Base-by-base conservation (phyloP, 2,797 vertebrate species). In the Taeniopygia guttata region DNA sequence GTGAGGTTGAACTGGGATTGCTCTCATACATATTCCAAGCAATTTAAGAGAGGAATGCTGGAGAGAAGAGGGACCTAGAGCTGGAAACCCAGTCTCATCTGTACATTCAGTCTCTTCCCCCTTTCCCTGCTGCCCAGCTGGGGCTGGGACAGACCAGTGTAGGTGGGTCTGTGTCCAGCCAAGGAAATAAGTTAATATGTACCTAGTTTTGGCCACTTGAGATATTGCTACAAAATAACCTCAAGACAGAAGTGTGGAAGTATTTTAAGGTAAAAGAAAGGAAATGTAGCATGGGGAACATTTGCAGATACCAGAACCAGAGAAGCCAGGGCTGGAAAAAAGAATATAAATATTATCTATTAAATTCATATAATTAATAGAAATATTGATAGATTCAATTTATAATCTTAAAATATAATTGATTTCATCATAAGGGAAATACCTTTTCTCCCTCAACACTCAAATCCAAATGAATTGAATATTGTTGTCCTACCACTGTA, bases 151-250 rank as follows among this genome's bases (percentile, higher is more conserved):
- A 27, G 29, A 40, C 16, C 23, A 32, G 16, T 69, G 19, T 3
- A 1, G 6, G 10, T 59, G 38, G 5, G 8, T 70, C 51, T 8
- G 5, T 36, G 18, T 54, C 18, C 4, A 0, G 45, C n/a, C 11
- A 16, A 36, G 20, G 60, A 83, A 84, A 30, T 52, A 19, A 11
- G 16, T 66, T 25, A 38, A 21, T n/a, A 21, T 13, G 6, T 46
- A 86, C 63, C 29, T 66, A n/a, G 7, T 42, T 81, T 30, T 69
- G 64, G 84, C 13, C 4, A 30, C 43, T 40, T 72, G 54, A 67
- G 20, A 32, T 55, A 30, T 55, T 27, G 32, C 66, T 43, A 45
- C 2, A 4, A 18, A 72, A 87, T 83, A 32, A 3, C 19, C 14
- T 43, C n/a, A 20, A 23, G 8, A 42, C 4, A 1, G 20, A 81